phyloP scores from a whole-genome alignment of 2,888 invertebrate species.

The Spialia ferax region DNA sequence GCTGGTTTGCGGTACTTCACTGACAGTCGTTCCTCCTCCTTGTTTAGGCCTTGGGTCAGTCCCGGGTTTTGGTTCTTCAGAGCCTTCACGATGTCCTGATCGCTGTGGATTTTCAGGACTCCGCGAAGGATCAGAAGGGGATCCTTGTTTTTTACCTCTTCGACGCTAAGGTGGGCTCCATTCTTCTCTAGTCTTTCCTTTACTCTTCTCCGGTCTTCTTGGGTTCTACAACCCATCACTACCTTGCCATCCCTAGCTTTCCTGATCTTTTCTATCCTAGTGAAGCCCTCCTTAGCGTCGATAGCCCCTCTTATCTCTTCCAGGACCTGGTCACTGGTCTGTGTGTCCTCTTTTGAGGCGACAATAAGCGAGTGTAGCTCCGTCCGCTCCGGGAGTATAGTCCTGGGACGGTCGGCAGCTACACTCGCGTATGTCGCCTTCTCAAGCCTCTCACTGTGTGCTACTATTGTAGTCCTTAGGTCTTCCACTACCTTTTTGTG shows the following conservation, averaged over 20 bases:
- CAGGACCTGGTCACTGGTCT: neutral
- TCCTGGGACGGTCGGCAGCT: neutral
- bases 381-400: neutral
- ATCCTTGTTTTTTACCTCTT: neutral
- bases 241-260: no score
- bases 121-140: constrained; percentile 1
- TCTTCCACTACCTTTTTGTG: constrained; percentile 4
- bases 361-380: constrained; percentile 1
- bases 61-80: no score
- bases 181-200: constrained; percentile 4
- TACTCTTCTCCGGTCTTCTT: constrained; percentile 1
- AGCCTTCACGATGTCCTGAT: no score
- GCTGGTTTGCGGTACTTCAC: no score
- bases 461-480: neutral
- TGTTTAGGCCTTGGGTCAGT: no score
- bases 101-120: neutral
- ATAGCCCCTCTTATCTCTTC: no score
- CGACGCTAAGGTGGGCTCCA: constrained; percentile 4
- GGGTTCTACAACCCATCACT: neutral
- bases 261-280: no score
- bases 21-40: no score
- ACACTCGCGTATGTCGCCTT: constrained; percentile 3
- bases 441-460: neutral
- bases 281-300: no score
- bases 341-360: constrained; percentile 2